A percentile compares a stretch with the other conserved stretches of the same genome.
These are phyloP conservation scores for Adelges cooleyi DNA, from an alignment of 1,140 invertebrate species.

Conservation along the genomic window DNA sequence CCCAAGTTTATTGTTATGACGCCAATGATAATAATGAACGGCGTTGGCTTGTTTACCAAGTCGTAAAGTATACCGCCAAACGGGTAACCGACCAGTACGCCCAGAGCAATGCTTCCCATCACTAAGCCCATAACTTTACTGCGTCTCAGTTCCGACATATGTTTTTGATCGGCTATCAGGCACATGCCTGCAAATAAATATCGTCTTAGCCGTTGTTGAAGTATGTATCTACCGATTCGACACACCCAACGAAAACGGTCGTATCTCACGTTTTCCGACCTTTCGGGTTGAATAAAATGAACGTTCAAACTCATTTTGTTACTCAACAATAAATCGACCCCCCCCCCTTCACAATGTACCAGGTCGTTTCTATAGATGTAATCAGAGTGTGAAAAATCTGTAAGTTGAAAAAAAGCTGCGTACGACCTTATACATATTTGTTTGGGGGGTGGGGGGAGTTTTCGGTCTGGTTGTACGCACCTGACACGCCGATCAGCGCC, in stretches of 20 bases:
- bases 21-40: conserved; percentile 55
- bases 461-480: too few species aligned
- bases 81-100: conserved; percentile 67
- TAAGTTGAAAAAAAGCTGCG: too few species aligned
- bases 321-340: too few species aligned
- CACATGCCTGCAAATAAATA: conserved; percentile 40
- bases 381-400: too few species aligned
- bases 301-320: too few species aligned
- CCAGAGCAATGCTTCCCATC: conserved; percentile 65
- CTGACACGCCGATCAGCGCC: conserved; percentile 63
- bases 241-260: too few species aligned
- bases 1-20: conserved; percentile 49
- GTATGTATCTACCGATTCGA: conserved; percentile 43
- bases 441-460: too few species aligned
- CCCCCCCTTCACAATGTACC: too few species aligned
- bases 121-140: conserved; percentile 62
- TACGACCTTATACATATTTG: too few species aligned
- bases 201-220: neutral
- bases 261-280: too few species aligned
- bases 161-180: conserved; percentile 41
- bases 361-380: too few species aligned
- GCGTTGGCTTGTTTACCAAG: conserved; percentile 57
- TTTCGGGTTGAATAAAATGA: too few species aligned
- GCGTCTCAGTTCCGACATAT: conserved; percentile 46
- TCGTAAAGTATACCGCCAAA: conserved; percentile 65